Evolutionary conservation across 2,888 invertebrate species (phyloP).

Genomic region (Drosophila melanocephala): DNA sequence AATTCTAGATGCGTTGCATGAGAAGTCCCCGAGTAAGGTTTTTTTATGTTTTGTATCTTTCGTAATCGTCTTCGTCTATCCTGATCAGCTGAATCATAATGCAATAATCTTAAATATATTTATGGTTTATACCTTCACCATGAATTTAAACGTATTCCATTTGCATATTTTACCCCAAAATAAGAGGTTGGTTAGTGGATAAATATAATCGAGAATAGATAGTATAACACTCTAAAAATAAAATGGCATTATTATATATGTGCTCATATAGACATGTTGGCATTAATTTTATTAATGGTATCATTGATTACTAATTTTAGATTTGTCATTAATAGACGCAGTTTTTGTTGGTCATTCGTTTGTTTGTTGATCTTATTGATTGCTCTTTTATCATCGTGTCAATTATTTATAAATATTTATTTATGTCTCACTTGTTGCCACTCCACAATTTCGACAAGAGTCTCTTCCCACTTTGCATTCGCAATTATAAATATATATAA

Average conservation of each 20-base stretch:
- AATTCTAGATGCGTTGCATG: constrained; percentile 13
- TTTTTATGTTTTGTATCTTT: constrained; percentile 1
- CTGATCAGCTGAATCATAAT: constrained; percentile 29
- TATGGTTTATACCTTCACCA: background rate
- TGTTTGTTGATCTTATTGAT: constrained; percentile 54
- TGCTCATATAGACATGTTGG: background rate
- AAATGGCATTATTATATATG: background rate
- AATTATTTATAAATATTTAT: constrained; percentile 49
- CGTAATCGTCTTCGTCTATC: background rate
- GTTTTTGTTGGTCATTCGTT: constrained; percentile 22
- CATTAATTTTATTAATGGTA: constrained; percentile 9
- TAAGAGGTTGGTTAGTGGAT: background rate
- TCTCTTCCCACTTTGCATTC: constrained; percentile 23
- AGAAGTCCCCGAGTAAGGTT: constrained; percentile 35
- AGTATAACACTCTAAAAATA: background rate
- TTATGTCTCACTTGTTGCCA: constrained; percentile 31
- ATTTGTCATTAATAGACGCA: constrained; percentile 28
- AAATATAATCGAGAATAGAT: background rate
- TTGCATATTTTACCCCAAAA: background rate
- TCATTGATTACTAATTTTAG: constrained; percentile 23
- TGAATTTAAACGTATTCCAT: background rate
- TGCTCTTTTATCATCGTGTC: constrained; percentile 30
- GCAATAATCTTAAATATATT: background rate
- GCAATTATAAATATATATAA: constrained; percentile 15
- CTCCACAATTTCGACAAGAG: constrained; percentile 37